Conservation (phyloP, 2,113 vertebrate species). For the Pipra filicauda region DNA sequence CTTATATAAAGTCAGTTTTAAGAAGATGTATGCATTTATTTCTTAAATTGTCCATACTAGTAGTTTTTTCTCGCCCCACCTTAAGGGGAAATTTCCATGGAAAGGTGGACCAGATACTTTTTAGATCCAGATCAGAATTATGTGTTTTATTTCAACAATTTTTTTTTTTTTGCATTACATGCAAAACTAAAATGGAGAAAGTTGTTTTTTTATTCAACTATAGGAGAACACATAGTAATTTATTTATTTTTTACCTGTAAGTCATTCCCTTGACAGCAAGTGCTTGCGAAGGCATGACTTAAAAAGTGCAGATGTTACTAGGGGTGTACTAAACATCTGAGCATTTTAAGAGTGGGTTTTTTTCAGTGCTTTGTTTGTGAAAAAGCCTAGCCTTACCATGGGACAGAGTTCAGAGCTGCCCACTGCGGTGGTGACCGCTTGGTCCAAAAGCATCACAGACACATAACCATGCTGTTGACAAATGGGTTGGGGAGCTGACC, state of each 20-base stretch:
- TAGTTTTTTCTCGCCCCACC: neutral
- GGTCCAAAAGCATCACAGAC: neutral
- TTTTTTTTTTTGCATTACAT: neutral
- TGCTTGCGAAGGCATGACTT: neutral
- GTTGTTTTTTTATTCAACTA: neutral
- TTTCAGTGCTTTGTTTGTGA: neutral
- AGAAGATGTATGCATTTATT: neutral
- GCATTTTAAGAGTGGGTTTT: neutral
- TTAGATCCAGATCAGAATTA: neutral
- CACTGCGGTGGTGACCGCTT: fast-evolving
- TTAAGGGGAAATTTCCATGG: neutral
- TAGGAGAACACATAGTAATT: neutral
- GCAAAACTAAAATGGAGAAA: neutral
- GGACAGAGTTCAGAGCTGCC: neutral
- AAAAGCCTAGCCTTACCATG: fast-evolving
- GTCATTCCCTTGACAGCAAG: neutral
- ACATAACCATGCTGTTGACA: fast-evolving
- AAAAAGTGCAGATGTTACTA: neutral
- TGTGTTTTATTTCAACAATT: neutral
- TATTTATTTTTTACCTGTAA: neutral
- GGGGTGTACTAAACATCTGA: neutral
- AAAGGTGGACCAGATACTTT: neutral
- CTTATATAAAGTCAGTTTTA: neutral
- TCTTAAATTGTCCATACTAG: neutral
- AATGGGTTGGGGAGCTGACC: neutral